phyloP scores from a whole-genome alignment of 2,113 vertebrate genomes.

The Condylura cristata region DNA sequence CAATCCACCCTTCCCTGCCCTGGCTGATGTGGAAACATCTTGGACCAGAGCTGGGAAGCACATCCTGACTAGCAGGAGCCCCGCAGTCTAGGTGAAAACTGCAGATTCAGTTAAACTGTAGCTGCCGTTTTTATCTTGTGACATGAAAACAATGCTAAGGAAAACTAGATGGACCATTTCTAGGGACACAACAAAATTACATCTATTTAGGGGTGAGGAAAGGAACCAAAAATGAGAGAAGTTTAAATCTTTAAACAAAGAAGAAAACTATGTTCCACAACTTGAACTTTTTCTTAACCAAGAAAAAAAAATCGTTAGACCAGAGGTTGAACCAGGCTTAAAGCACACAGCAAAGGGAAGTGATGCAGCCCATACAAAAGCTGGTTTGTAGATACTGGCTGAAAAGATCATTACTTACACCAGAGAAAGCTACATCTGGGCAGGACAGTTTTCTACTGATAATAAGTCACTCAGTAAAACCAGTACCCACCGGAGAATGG shows the following conservation, averaged over 20 bases:
- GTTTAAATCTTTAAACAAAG: not conserved
- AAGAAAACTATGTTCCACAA: constrained; percentile 48
- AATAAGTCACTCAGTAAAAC: not conserved
- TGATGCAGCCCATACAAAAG: not conserved
- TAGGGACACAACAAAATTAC: not conserved
- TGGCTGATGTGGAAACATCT: not conserved
- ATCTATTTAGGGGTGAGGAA: not conserved
- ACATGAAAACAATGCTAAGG: not conserved
- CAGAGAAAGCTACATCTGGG: not conserved
- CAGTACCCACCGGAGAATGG: not conserved
- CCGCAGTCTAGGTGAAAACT: not conserved
- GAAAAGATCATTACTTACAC: not conserved
- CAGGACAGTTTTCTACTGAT: not conserved
- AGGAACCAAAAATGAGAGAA: not conserved
- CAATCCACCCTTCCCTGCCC: not conserved
- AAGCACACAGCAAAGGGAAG: not conserved
- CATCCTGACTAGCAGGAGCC: not conserved
- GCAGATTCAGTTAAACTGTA: not conserved
- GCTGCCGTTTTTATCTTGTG: not conserved
- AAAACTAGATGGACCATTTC: not conserved
- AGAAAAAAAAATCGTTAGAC: constrained; percentile 54
- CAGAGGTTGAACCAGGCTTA: constrained; percentile 38
- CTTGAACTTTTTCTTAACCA: constrained; percentile 60
- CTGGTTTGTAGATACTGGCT: not conserved
- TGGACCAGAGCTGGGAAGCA: not conserved